Percentiles rank a stretch among this genome's conserved stretches.
Evolutionary conservation across 2,797 vertebrate genomes (phyloP).

Genomic region (Setipinna tenuifilis): DNA sequence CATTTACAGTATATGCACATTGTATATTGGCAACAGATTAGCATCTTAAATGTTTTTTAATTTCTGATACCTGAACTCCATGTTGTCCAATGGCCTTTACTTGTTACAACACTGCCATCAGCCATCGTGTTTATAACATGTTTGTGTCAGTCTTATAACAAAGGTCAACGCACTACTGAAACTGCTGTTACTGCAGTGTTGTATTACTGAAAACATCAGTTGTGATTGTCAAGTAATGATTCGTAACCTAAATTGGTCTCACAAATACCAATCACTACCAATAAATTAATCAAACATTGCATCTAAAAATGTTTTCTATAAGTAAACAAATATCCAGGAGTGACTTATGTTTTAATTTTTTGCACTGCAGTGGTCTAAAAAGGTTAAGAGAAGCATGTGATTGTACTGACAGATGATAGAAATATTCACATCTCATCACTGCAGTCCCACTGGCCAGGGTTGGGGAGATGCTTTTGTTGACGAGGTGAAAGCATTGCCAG

Average conservation of each 20-base stretch:
- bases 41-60: no score
- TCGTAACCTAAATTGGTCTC: neutral
- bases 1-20: no score
- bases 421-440: neutral
- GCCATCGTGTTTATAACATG: neutral
- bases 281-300: neutral
- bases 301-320: neutral
- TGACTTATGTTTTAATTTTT: neutral
- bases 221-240: neutral
- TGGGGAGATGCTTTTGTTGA: constrained; percentile 17
- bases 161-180: neutral
- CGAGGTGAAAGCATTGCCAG: neutral
- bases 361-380: neutral
- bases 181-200: no score
- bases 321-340: neutral
- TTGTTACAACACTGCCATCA: neutral
- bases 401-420: neutral
- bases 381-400: neutral
- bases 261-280: neutral
- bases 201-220: no score
- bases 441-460: neutral
- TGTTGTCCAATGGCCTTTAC: no score
- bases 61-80: no score
- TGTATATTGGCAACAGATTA: no score
- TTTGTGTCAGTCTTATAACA: neutral